A percentile compares a stretch with the other conserved stretches of the same genome.
Conservation (phyloP, 2,888 invertebrate species). For the Salpingus planirostris region DNA sequence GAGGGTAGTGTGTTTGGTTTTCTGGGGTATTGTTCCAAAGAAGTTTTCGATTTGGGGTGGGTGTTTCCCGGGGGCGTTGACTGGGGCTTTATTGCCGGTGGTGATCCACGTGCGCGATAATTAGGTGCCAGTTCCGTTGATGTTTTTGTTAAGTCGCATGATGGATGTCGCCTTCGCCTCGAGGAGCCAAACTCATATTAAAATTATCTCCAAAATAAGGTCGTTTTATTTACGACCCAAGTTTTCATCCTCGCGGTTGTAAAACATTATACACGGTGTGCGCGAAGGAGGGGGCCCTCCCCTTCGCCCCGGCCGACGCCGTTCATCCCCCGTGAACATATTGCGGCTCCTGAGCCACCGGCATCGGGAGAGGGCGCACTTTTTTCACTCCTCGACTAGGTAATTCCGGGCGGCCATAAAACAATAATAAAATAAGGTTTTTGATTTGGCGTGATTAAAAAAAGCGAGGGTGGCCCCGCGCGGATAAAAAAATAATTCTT, state of each 20-base stretch:
- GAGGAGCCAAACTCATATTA: conserved; percentile 14
- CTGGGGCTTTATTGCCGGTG: too few species aligned
- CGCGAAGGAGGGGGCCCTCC: too few species aligned
- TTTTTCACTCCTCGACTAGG: conserved; percentile 17
- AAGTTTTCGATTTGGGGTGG: too few species aligned
- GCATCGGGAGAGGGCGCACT: conserved; percentile 12
- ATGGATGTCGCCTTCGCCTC: conserved; percentile 9
- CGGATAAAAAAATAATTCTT: conserved; percentile 38
- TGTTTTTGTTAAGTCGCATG: too few species aligned
- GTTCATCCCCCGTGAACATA: too few species aligned
- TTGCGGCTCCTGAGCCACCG: too few species aligned
- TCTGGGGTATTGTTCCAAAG: too few species aligned
- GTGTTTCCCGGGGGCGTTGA: too few species aligned
- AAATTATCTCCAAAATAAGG: conserved; percentile 21
- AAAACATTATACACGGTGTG: conserved; percentile 21
- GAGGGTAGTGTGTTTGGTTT: too few species aligned
- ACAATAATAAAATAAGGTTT: conserved; percentile 37
- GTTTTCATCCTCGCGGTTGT: conserved; percentile 20
- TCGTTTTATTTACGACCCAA: conserved; percentile 26
- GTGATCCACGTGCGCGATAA: too few species aligned
- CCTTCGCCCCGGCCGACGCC: too few species aligned
- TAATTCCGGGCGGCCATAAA: conserved; percentile 32
- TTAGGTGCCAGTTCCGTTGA: too few species aligned
- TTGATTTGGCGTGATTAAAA: conserved; percentile 42
- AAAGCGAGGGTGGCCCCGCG: conserved; percentile 29